Conservation (phyloP, 2,113 vertebrate genomes). For the Rhizomys pruinosus region DNA sequence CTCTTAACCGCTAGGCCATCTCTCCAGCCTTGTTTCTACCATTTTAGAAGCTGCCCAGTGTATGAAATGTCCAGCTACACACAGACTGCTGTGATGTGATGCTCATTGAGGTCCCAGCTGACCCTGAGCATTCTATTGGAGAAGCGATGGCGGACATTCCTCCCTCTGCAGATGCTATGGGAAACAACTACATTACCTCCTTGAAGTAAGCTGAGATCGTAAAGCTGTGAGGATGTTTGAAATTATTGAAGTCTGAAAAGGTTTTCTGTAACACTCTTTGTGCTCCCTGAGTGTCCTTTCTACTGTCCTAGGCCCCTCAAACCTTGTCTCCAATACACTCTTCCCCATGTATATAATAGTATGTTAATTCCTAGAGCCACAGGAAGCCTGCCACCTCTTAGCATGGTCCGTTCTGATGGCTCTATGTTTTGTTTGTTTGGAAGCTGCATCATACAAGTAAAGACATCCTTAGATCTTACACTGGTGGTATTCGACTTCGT, state of each 20-base stretch:
- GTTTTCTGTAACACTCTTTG: not conserved
- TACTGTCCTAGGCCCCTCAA: not conserved
- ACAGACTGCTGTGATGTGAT: not conserved
- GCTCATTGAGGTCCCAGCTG: not conserved
- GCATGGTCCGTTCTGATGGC: not conserved
- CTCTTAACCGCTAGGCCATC: too few species aligned
- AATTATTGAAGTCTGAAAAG: not conserved
- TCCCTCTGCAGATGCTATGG: not conserved
- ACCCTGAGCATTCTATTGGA: not conserved
- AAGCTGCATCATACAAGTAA: not conserved
- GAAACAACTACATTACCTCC: not conserved
- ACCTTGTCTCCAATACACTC: not conserved
- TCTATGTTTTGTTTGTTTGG: not conserved
- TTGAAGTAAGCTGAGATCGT: not conserved
- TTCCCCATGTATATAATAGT: not conserved
- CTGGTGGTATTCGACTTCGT: not conserved
- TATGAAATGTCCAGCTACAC: not conserved
- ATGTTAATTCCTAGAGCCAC: not conserved
- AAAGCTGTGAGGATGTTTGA: not conserved
- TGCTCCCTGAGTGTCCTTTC: not conserved
- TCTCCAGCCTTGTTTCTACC: too few species aligned
- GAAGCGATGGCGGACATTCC: not conserved
- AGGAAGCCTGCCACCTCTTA: not conserved
- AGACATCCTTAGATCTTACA: too few species aligned
- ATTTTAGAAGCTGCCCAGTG: not conserved